Conservation (phyloP, 2,888 invertebrate species). For the Drosophila lacicola region DNA sequence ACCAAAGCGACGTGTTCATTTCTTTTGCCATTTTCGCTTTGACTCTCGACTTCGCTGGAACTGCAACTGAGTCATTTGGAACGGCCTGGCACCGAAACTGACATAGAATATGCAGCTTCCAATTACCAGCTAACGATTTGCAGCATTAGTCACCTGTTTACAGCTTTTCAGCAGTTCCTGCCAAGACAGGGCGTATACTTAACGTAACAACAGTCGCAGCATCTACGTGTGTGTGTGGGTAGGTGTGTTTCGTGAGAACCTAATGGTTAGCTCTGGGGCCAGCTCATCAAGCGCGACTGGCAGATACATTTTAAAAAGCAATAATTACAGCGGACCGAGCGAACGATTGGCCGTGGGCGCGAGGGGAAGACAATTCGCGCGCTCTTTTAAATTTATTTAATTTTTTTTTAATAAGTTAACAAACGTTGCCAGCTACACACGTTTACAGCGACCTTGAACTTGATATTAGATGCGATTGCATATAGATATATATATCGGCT, state of each 20-base stretch:
- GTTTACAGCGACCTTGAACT: conserved; percentile 78
- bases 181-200: conserved; percentile 46
- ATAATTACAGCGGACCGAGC: conserved; percentile 16
- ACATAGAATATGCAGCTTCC: conserved; percentile 70
- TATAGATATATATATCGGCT: background rate
- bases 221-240: conserved; percentile 18
- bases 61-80: conserved; percentile 57
- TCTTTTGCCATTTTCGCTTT: conserved; percentile 37
- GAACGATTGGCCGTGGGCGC: background rate
- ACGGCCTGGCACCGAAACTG: conserved; percentile 26
- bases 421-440: conserved; percentile 57
- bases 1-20: conserved; percentile 46
- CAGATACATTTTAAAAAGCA: conserved; percentile 32
- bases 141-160: conserved; percentile 63
- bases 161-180: conserved; percentile 17
- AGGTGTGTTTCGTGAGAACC: conserved; percentile 64
- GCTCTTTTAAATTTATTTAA: conserved; percentile 37
- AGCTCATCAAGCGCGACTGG: conserved; percentile 32
- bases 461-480: conserved; percentile 81
- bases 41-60: conserved; percentile 42
- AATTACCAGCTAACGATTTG: conserved; percentile 57
- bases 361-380: background rate
- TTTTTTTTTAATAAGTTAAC: conserved; percentile 61
- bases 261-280: conserved; percentile 16
- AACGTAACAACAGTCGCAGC: conserved; percentile 4